phyloP scores from a whole-genome alignment of 1,140 invertebrate species.

The Microplitis demolitor region DNA sequence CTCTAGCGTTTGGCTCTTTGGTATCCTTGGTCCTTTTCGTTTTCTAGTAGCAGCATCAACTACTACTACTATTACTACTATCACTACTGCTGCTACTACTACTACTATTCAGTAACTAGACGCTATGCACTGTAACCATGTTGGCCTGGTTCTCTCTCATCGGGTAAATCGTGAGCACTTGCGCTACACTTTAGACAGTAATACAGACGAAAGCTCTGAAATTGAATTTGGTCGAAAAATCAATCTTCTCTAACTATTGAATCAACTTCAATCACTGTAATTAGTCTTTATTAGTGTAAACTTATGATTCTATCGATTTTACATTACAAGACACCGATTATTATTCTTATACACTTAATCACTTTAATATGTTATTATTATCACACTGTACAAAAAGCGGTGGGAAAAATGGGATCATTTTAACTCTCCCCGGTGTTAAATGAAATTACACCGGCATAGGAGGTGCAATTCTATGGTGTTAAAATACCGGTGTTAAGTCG shows the following conservation, averaged over 20 bases:
- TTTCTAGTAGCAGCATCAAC: too few relatives aligned
- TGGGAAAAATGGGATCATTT: too few relatives aligned
- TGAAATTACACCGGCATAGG: too few relatives aligned
- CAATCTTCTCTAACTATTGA: constrained; percentile 1
- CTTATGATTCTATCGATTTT: neutral
- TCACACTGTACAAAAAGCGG: too few relatives aligned
- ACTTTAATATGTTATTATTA: neutral
- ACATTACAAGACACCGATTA: neutral
- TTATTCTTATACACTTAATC: neutral
- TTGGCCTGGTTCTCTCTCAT: neutral
- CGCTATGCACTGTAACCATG: neutral
- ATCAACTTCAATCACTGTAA: neutral
- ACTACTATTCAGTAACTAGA: too few relatives aligned
- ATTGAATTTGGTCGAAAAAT: constrained; percentile 3
- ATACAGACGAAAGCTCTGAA: neutral
- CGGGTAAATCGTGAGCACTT: neutral
- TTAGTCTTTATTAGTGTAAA: neutral
- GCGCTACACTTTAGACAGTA: neutral
- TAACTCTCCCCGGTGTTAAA: too few relatives aligned
- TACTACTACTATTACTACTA: too few relatives aligned
- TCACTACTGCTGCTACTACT: too few relatives aligned
- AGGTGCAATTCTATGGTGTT: too few relatives aligned
- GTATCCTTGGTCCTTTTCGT: too few relatives aligned
- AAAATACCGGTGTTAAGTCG: too few relatives aligned
- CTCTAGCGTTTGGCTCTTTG: too few relatives aligned